Evolutionary conservation across 2,113 vertebrate species (phyloP).

Genomic region (Coracopsis vasa): DNA sequence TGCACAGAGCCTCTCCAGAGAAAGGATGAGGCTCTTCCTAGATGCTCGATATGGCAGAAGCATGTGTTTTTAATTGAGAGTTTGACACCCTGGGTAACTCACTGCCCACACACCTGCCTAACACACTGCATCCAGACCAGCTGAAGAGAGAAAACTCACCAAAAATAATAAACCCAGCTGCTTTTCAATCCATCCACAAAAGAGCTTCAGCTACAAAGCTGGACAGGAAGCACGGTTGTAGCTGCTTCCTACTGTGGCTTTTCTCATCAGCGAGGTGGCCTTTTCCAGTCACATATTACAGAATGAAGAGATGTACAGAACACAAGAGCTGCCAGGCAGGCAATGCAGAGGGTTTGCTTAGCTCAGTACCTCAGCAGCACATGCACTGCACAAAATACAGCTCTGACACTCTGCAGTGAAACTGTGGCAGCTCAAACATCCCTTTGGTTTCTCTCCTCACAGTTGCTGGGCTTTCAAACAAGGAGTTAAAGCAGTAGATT

Average conservation of each 20-base stretch:
- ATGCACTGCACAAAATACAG: fast-evolving
- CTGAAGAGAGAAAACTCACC: not conserved
- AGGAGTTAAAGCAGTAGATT: not conserved
- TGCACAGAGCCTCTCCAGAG: not conserved
- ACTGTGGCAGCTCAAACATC: not conserved
- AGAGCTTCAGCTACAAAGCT: not conserved
- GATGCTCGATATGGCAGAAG: not conserved
- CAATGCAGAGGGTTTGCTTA: not conserved
- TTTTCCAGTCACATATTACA: not conserved
- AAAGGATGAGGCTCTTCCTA: not conserved
- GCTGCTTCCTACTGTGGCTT: not conserved
- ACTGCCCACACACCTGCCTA: slow-evolving; percentile 23
- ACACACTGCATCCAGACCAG: not conserved
- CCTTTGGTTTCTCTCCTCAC: not conserved
- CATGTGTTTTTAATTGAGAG: not conserved
- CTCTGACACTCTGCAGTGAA: not conserved
- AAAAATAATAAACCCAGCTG: not conserved
- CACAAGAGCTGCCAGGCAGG: not conserved
- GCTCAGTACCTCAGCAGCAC: not conserved
- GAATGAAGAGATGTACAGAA: not conserved
- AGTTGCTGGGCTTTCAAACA: not conserved
- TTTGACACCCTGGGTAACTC: not conserved
- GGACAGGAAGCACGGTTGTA: not conserved
- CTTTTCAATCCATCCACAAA: not conserved
- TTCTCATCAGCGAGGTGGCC: not conserved